These are phyloP conservation scores for Karalla daura DNA, from an alignment of 2,797 vertebrate genomes.

Conservation along the genomic window DNA sequence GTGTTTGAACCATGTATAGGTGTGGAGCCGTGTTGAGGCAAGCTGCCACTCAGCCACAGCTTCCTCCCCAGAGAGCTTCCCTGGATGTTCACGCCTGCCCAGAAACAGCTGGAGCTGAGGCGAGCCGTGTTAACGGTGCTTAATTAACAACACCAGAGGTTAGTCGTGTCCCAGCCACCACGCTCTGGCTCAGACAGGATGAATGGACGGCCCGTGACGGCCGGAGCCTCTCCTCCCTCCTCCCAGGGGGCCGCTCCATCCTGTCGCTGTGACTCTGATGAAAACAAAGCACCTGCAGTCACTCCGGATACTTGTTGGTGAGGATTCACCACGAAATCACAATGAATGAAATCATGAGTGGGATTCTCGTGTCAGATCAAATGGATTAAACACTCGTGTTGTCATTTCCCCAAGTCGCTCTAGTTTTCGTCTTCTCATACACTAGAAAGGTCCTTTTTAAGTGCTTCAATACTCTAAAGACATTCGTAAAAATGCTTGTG, in stretches of 20 bases:
- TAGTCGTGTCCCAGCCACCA: conserved; percentile 38
- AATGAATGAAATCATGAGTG: conserved; percentile 14
- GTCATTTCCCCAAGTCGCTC: conserved; percentile 21
- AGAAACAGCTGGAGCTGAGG: conserved; percentile 48
- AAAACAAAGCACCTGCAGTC: conserved; percentile 5
- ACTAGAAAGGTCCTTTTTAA: conserved; percentile 21
- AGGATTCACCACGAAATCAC: not conserved
- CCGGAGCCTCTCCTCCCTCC: conserved; percentile 2
- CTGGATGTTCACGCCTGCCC: conserved; percentile 35
- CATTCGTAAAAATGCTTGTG: too few species aligned
- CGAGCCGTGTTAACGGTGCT: conserved; percentile 49
- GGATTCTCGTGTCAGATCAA: conserved; percentile 17
- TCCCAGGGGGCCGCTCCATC: conserved; percentile 3
- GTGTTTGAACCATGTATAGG: too few species aligned
- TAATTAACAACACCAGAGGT: conserved; percentile 69
- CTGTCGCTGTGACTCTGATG: conserved; percentile 1
- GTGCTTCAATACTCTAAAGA: too few species aligned
- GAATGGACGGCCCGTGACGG: conserved; percentile 21
- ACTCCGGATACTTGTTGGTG: not conserved
- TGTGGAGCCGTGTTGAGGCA: not conserved
- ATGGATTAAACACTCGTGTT: conserved; percentile 22
- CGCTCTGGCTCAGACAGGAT: conserved; percentile 41
- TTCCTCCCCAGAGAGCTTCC: conserved; percentile 43
- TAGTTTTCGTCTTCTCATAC: conserved; percentile 17
- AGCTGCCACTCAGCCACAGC: conserved; percentile 18